A percentile compares a stretch with the other conserved stretches of the same genome.
phyloP scores from a whole-genome alignment of 2,113 vertebrate genomes.

The Chaetura pelagica region DNA sequence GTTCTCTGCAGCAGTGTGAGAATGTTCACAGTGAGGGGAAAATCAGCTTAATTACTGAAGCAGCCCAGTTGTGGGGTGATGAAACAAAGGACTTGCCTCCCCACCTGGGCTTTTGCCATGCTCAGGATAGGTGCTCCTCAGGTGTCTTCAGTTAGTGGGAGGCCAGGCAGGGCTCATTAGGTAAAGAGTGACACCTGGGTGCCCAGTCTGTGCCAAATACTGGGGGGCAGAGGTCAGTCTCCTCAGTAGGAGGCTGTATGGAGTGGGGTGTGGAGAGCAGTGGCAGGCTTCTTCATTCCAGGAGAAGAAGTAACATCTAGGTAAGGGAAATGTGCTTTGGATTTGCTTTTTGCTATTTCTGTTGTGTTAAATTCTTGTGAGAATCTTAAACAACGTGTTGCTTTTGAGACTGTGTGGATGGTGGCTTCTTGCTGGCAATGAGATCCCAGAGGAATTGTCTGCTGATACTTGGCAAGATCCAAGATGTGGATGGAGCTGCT shows the following conservation, averaged over 20 bases:
- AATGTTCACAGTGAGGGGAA: background rate
- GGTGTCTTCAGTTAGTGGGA: background rate
- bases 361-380: background rate
- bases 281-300: accelerated
- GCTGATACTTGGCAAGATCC: background rate
- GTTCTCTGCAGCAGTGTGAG: background rate
- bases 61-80: background rate
- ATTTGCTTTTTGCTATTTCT: background rate
- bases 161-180: background rate
- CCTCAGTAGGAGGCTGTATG: accelerated
- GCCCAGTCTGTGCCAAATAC: accelerated
- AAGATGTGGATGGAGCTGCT: background rate
- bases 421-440: background rate
- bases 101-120: background rate
- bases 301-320: background rate
- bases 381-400: background rate
- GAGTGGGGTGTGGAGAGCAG: accelerated
- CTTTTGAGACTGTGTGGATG: background rate
- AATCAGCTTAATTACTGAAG: background rate
- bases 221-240: accelerated
- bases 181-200: background rate
- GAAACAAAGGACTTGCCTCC: background rate
- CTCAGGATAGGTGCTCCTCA: background rate
- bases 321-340: background rate
- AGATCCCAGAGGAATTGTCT: background rate